Percentiles rank a stretch among this genome's conserved stretches.
Evolutionary conservation across 2,888 invertebrate species (phyloP).

Genomic region (Chrysodeixis includens): DNA sequence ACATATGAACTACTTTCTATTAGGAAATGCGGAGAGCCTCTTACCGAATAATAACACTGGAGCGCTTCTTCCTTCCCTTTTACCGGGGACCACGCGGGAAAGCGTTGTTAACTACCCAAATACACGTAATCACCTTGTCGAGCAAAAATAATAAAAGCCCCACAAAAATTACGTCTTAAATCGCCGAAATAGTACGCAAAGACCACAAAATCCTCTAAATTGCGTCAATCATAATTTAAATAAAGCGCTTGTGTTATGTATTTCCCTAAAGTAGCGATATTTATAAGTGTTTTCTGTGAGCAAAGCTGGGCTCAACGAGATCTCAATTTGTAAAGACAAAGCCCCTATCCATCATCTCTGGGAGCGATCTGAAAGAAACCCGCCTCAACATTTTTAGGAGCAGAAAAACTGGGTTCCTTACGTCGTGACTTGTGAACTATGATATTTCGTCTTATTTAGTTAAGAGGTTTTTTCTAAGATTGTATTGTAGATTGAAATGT

Average conservation of each 20-base stretch:
- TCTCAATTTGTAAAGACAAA: conserved; percentile 78
- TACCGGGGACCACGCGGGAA: too few species aligned
- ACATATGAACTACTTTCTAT: too few species aligned
- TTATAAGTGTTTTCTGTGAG: conserved; percentile 62
- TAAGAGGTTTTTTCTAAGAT: background rate
- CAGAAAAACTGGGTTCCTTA: conserved; percentile 49
- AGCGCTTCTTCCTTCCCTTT: too few species aligned
- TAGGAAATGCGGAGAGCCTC: too few species aligned
- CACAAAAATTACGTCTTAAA: conserved; percentile 18
- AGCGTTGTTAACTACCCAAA: too few species aligned
- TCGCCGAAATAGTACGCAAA: conserved; percentile 24
- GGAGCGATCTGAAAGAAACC: conserved; percentile 48
- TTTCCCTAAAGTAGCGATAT: conserved; percentile 59
- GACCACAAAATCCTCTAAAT: conserved; percentile 41
- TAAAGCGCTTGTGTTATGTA: conserved; percentile 52
- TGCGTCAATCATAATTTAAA: conserved; percentile 58
- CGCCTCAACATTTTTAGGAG: conserved; percentile 44
- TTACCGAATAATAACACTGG: too few species aligned
- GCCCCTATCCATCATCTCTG: conserved; percentile 72
- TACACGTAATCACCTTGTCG: background rate
- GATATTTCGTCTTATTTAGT: background rate
- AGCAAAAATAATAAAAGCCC: background rate
- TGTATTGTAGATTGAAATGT: background rate
- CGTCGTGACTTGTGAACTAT: conserved; percentile 12
- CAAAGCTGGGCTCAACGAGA: conserved; percentile 61